A percentile compares a stretch with the other conserved stretches of the same genome.
phyloP scores from a whole-genome alignment of 2,888 invertebrate species.

The Aquatica leii region DNA sequence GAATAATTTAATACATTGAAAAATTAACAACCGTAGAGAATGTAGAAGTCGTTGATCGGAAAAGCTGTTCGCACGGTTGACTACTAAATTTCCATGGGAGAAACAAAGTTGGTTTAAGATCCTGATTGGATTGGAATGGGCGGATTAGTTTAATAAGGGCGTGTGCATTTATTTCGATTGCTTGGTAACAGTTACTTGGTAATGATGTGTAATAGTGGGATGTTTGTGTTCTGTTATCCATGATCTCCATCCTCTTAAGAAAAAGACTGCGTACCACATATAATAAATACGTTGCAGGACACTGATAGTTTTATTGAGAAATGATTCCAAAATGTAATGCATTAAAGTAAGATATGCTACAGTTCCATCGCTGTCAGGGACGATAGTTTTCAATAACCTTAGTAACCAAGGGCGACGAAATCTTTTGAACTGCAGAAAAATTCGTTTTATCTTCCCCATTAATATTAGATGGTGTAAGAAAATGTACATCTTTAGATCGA shows the following conservation, averaged over 20 bases:
- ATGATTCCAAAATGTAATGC: too few relatives aligned
- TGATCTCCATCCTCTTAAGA: too few relatives aligned
- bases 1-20: neutral
- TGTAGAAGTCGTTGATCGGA: conserved; percentile 9
- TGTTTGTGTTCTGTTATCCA: too few relatives aligned
- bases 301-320: too few relatives aligned
- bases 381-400: too few relatives aligned
- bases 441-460: conserved; percentile 1
- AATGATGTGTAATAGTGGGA: too few relatives aligned
- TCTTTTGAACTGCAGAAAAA: neutral
- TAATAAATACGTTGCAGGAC: too few relatives aligned
- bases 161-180: too few relatives aligned
- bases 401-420: neutral
- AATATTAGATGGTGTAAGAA: neutral
- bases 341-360: too few relatives aligned
- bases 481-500: neutral
- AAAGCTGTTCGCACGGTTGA: conserved; percentile 11
- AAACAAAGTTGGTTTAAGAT: conserved; percentile 1
- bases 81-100: neutral
- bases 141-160: neutral
- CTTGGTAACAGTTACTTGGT: too few relatives aligned
- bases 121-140: neutral
- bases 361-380: too few relatives aligned
- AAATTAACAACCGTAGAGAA: conserved; percentile 9
- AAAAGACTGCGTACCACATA: too few relatives aligned